phyloP scores from a whole-genome alignment of 1,140 invertebrate genomes.

The Globodera ellingtonae region DNA sequence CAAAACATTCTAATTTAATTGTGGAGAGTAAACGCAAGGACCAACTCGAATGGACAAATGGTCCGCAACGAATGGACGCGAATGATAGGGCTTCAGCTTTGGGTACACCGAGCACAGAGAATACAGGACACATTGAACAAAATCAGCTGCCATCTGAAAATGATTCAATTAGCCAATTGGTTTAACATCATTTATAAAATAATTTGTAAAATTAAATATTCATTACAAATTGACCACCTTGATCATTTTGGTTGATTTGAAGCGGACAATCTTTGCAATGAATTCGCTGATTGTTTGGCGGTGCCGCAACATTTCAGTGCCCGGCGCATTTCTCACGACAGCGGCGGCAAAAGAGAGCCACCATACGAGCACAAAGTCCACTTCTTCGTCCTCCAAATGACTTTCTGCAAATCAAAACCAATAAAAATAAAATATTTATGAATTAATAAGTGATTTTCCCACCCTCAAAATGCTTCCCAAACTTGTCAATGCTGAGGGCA shows the following conservation, averaged over 20 bases:
- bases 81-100: conserved; percentile 69
- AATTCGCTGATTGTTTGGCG: conserved; percentile 34
- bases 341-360: conserved; percentile 48
- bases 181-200: too few species aligned
- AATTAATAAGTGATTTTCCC: neutral
- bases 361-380: conserved; percentile 56
- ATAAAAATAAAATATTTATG: neutral
- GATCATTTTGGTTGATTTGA: conserved; percentile 50
- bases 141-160: conserved; percentile 35
- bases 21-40: too few species aligned
- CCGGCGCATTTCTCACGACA: conserved; percentile 37
- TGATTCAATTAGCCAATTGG: too few species aligned
- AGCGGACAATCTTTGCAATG: conserved; percentile 26
- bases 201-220: too few species aligned
- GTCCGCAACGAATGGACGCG: conserved; percentile 68
- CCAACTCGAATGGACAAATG: conserved; percentile 76
- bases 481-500: conserved; percentile 20
- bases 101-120: conserved; percentile 72
- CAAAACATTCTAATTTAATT: neutral
- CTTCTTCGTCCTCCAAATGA: conserved; percentile 56
- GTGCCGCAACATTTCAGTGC: conserved; percentile 28
- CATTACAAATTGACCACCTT: conserved; percentile 14
- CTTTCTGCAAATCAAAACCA: conserved; percentile 46
- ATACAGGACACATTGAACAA: conserved; percentile 70
- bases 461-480: conserved; percentile 28